Conservation (phyloP, 1,140 invertebrate genomes). For the Doryteuthis pealeii region DNA sequence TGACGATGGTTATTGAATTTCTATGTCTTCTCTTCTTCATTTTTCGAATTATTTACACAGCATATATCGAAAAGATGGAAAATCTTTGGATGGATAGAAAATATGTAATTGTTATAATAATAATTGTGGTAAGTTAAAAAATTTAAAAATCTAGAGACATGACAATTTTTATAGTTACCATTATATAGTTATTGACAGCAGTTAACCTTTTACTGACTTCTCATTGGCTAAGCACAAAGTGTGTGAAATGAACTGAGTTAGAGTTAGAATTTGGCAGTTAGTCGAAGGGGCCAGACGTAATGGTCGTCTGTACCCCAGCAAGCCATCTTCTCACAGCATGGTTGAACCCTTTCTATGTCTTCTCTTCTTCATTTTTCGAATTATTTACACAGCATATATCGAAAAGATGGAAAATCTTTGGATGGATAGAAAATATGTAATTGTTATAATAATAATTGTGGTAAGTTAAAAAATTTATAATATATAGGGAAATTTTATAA, state of each 20-base stretch:
- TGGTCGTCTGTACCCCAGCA: no score
- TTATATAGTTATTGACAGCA: no score
- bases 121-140: conserved; percentile 57
- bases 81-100: conserved; percentile 62
- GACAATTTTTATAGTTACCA: no score
- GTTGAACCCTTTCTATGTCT: conserved; percentile 54
- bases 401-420: conserved; percentile 54
- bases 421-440: conserved; percentile 61
- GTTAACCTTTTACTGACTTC: no score
- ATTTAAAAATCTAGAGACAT: no score
- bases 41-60: conserved; percentile 56
- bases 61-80: conserved; percentile 49
- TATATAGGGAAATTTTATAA: no score
- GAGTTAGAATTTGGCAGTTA: no score
- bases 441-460: conserved; percentile 55
- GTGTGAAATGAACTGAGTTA: no score
- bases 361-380: conserved; percentile 55
- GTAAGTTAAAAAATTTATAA: no score
- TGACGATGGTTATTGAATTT: conserved; percentile 59
- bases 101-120: conserved; percentile 58
- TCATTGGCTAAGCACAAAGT: no score
- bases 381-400: conserved; percentile 57
- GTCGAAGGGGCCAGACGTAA: no score
- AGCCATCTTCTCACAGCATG: no score
- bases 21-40: conserved; percentile 56